Conservation (phyloP, 2,888 invertebrate genomes). For the Hetaerina titia region DNA sequence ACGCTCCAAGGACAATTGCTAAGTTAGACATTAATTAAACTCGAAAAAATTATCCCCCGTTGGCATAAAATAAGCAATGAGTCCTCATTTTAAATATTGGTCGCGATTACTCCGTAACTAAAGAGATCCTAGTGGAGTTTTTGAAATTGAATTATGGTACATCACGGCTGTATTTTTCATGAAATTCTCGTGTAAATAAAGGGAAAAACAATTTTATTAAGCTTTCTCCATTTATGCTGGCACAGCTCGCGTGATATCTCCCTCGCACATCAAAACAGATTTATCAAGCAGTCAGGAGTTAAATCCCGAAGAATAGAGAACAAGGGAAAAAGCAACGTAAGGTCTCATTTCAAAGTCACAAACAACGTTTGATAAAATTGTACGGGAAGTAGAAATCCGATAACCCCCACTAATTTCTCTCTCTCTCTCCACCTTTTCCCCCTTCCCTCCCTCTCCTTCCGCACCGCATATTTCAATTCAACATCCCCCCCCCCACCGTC, state of each 20-base stretch:
- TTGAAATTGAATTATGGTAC: background rate
- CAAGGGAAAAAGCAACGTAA: constrained; percentile 29
- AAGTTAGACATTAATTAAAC: background rate
- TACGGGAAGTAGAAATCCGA: constrained; percentile 16
- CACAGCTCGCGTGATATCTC: background rate
- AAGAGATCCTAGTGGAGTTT: background rate
- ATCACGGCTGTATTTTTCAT: background rate
- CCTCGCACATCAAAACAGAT: constrained; percentile 37
- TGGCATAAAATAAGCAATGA: background rate
- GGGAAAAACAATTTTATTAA: background rate
- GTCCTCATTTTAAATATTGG: background rate
- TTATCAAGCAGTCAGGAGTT: constrained; percentile 40
- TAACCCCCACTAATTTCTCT: background rate
- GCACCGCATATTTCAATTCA: background rate
- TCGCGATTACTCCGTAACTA: background rate
- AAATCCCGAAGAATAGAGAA: constrained; percentile 15
- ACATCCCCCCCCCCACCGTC: background rate
- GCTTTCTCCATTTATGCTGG: background rate
- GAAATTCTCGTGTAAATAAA: background rate
- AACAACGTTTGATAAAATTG: constrained; percentile 23
- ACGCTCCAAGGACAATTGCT: constrained; percentile 6
- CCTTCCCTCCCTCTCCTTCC: background rate
- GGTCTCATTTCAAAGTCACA: constrained; percentile 27
- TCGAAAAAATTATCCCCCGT: background rate
- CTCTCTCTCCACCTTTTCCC: background rate